Evolutionary conservation across 2,797 vertebrate species (phyloP).

Genomic region (Neomorphus geoffroyi): DNA sequence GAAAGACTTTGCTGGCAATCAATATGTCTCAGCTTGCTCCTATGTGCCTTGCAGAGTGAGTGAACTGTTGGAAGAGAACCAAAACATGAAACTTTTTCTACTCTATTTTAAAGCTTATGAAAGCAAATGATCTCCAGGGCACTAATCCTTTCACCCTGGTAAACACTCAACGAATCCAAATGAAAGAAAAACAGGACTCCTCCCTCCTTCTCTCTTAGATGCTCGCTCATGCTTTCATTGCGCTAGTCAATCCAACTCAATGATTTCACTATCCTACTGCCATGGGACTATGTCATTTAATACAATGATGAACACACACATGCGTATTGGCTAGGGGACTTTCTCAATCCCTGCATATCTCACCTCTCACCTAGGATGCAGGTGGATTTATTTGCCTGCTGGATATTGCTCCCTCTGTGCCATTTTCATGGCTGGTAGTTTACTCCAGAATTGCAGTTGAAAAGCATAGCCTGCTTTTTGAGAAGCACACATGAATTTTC

Average conservation of each 20-base stretch:
- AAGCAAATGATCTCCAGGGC: conserved; percentile 76
- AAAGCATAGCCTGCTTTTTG: neutral
- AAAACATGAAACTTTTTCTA: conserved; percentile 75
- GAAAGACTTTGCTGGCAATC: conserved; percentile 73
- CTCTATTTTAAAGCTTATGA: conserved; percentile 75
- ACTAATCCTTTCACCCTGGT: conserved; percentile 74
- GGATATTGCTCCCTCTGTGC: neutral
- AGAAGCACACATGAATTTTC: neutral
- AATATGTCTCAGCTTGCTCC: conserved; percentile 76
- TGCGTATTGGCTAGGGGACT: accelerated
- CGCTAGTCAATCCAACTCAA: neutral
- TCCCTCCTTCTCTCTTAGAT: neutral
- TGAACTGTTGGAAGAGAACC: conserved; percentile 70
- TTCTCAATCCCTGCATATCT: neutral
- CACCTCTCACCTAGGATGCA: neutral
- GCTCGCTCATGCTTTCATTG: neutral
- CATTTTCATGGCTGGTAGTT: neutral
- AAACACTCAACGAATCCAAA: conserved; percentile 70
- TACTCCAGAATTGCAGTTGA: neutral
- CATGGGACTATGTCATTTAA: neutral
- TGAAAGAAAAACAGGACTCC: conserved; percentile 48
- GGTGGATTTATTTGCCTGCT: neutral
- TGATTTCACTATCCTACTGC: neutral
- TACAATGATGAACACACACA: neutral
- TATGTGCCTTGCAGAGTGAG: conserved; percentile 70